Conservation (phyloP, 2,888 invertebrate species). For the Diarsia mendica region DNA sequence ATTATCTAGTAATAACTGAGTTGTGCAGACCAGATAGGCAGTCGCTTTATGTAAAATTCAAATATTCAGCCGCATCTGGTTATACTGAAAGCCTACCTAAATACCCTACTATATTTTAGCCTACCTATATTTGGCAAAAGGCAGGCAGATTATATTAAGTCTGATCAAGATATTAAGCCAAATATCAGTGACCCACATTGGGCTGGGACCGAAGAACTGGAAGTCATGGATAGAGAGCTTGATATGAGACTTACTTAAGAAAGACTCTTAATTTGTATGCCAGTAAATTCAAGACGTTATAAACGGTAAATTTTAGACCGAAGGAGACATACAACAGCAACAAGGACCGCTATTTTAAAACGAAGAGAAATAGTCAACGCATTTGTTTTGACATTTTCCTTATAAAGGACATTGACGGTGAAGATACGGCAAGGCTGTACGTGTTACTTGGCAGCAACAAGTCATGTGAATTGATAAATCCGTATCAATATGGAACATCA, state of each 20-base stretch:
- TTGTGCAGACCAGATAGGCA: no score
- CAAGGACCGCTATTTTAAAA: not conserved
- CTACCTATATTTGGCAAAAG: no score
- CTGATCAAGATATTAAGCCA: not conserved
- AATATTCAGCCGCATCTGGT: no score
- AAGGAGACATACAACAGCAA: not conserved
- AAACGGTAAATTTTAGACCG: not conserved
- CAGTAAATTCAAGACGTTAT: not conserved
- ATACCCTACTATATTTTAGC: no score
- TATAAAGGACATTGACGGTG: constrained; percentile 13
- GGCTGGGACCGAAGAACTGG: not conserved
- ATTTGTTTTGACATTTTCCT: constrained; percentile 22
- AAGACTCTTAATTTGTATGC: no score
- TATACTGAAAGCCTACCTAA: no score
- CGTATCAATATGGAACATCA: constrained; percentile 14
- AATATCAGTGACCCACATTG: not conserved
- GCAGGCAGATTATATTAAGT: not conserved
- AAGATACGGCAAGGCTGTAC: constrained; percentile 19
- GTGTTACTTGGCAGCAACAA: constrained; percentile 1
- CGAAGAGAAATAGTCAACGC: not conserved
- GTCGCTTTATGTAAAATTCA: no score
- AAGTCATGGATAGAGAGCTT: not conserved
- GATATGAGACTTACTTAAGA: no score
- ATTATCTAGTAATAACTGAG: no score
- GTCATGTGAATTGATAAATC: constrained; percentile 14